Base-by-base conservation (phyloP, 1,140 invertebrate genomes). In the Chlorops oryzae region DNA sequence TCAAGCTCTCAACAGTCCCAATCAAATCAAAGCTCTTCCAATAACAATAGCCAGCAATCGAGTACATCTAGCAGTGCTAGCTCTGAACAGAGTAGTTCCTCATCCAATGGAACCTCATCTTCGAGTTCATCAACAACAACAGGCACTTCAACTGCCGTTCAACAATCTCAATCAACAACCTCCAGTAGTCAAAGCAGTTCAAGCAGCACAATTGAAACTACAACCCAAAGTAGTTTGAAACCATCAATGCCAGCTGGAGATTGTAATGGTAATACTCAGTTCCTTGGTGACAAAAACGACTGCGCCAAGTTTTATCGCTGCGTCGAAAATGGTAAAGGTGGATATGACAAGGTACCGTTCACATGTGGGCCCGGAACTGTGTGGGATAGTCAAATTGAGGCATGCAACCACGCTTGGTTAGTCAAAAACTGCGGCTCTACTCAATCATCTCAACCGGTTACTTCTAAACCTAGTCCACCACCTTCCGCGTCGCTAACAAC, bases 221-320 rank as follows among this genome's bases (percentile, higher is more conserved):
- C n/a, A 24, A 35, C 13, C 12, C 20, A 5, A 3, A 47, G 13
- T 15, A 18, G 15, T 10, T 42, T 2, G 2, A 18, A 21, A 6
- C 34, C 51, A 18, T 45, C 59, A 20, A 65, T 59, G 27, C 60
- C 68, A 0, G 50, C 57, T 9, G 63, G 61, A 21, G 62, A 54
- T 23, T 61, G 63, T 39, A 78, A 78, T 61, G 78, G 77, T 28
- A 65, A 69, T 35, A 66, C 63, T 2, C 59, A 69, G 49, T 85
- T 83, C 60, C 70, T 79, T 52, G 74, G 75, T 6, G 75, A 84
- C 58, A 59, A 72, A 27, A 73, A 74, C 17, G 75, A 85, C 55
- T 87, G 85, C 56, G 73, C 75, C 43, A 81, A 79, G 59, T 87
- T 86, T 59, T 84, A 83, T 59, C 75, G 83, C 45, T 86, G 83